Evolutionary conservation across 2,113 vertebrate species (phyloP), one percentile per base, ranked within the genome.

Genomic region (Tragelaphus scriptus): DNA sequence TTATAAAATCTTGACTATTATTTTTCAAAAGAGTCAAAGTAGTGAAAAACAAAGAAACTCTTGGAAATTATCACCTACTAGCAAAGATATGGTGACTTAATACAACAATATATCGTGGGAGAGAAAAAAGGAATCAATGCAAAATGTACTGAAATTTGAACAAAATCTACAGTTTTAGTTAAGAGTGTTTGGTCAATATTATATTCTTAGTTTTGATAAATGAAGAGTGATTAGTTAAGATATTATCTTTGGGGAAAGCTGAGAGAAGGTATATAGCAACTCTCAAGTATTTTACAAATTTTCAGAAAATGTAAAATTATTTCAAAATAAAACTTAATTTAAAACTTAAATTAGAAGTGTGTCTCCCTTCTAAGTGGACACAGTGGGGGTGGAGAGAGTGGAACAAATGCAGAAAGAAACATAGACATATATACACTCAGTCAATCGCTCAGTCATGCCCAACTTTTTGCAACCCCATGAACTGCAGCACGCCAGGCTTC

Each of bases 291-390:
- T 55, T 56, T 55, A 55, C 4, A 44, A 47, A 2, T 65, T 2
- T 80, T 65, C 3, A 56, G 10, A 79, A 82, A 89, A 82, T 71
- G 15, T 88, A 40, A 87, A 85, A 91, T 86, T n/a, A 68, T 87
- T 65, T 47, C 5, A 68, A 36, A 80, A 56, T 36, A 56, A 40
- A 17, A 49, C 5, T 9, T 51, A 36, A 75, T 59, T 58, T 19
- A 32, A 65, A 32, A 65, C 30, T 32, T 17, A 32, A 65, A 44
- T 44, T 44, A 44, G 40, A 6, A 44, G 40, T 44, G 40, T 44
- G 40, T 65, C 30, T 17, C 28, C 14, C 30, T 17, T 65, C 30
- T 65, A 65, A 63, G 30, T 63, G 30, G 59, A 63, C 61, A 16
- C 3, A 32, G 30, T 65, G 7, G 15, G 63, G 30, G 15, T 65